Conservation (phyloP, 2,113 vertebrate genomes). For the Scolopax mira region DNA sequence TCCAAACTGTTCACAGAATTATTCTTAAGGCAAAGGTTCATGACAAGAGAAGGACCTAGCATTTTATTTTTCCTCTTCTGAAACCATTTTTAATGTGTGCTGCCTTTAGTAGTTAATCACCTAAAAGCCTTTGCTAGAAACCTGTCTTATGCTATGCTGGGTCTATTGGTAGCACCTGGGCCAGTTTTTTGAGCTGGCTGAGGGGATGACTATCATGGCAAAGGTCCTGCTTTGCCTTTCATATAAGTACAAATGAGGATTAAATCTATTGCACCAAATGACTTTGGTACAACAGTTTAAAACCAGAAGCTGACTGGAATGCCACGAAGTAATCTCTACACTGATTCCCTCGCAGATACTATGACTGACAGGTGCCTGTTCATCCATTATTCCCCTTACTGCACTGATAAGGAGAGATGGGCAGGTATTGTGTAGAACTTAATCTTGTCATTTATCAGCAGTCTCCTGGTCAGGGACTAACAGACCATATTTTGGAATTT, state of each 20-base stretch:
- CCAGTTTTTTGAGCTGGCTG: background rate
- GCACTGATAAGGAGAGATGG: background rate
- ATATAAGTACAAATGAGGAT: background rate
- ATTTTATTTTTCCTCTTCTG: background rate
- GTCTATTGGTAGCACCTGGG: background rate
- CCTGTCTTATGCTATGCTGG: background rate
- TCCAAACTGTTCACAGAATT: background rate
- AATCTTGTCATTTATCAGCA: background rate
- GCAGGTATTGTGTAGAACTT: background rate
- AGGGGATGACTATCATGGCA: background rate
- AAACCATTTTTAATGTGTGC: background rate
- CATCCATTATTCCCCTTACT: background rate
- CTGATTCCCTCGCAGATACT: background rate
- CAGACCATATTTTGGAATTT: background rate
- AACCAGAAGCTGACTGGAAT: background rate
- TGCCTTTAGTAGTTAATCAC: background rate
- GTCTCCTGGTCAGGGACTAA: background rate
- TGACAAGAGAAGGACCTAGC: background rate
- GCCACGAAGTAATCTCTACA: background rate
- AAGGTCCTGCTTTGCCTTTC: background rate
- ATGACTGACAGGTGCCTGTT: background rate
- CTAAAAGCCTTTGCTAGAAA: background rate
- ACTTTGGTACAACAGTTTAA: background rate
- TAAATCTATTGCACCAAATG: background rate
- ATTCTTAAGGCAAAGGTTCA: background rate